Base-by-base conservation (phyloP, 2,113 vertebrate genomes). In the Romanogobio albipinnatus region DNA sequence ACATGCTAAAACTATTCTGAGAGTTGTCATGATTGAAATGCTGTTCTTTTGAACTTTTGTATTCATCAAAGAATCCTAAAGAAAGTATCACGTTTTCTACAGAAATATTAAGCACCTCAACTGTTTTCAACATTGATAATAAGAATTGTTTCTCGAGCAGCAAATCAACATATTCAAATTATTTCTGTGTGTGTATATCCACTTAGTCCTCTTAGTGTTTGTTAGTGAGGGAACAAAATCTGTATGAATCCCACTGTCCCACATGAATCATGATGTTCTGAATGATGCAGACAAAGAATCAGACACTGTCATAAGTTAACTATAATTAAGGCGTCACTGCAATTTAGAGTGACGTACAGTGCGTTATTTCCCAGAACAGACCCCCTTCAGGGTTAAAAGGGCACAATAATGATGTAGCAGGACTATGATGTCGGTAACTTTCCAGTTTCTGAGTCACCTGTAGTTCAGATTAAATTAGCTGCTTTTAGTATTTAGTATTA, bases 291-390 rank as follows among this genome's bases (percentile, higher is more conserved):
- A 29, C 74, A 17, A 19, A 33, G 1, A 77, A 39, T 58, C 75
- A 39, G 29, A 39, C 29, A 59, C 2, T 6, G 19, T 56, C 2
- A 58, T 19, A 11, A 19, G 9, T 76, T 5, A 58, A 19, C 17
- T n/a, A 8, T 39, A n/a, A 43, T 36, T 61, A n/a, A 61, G n/a
- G 14, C 4, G 1, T 15, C 11, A 45, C 13, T 24, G 39, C 39
- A 61, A 15, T 79, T 14, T 61, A 79, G 36, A 62, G 14, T 62
- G 36, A 62, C n/a, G 29, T 73, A 47, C 36, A 22, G n/a, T 73
- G 70, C 2, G 5, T 24, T 73, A 26, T 73, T 81, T 81, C 45
- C 79, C 79, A 51, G 61, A 81, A 81, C 17, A 45, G 39, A 39
- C 58, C 9, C 58, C n/a, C 45, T 68, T 24, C 26, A 68, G 79